A percentile compares a stretch with the other conserved stretches of the same genome.
Conservation (phyloP, 2,888 invertebrate genomes). For the Panopea generosa region DNA sequence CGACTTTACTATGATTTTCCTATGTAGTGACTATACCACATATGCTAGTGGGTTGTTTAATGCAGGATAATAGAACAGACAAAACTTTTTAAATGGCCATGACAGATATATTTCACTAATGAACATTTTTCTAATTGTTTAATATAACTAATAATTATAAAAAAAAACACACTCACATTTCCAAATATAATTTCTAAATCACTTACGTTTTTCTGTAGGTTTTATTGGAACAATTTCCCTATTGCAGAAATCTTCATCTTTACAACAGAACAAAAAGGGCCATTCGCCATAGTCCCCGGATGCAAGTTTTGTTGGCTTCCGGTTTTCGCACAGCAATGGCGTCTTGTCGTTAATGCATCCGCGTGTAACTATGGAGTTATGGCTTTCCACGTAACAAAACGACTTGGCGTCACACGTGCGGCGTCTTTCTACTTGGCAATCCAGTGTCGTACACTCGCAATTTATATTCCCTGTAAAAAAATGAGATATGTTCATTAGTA, state of each 20-base stretch:
- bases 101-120: too few species aligned
- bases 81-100: too few species aligned
- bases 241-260: constrained; percentile 82
- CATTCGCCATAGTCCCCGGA: constrained; percentile 74
- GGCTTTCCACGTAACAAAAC: constrained; percentile 85
- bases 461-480: constrained; percentile 44
- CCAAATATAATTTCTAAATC: too few species aligned
- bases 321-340: constrained; percentile 85
- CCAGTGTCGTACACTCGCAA: constrained; percentile 85
- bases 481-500: too few species aligned
- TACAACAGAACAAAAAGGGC: constrained; percentile 85
- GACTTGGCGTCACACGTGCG: constrained; percentile 82
- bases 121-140: too few species aligned
- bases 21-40: too few species aligned
- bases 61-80: too few species aligned
- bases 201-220: constrained; percentile 68
- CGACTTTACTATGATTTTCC: too few species aligned
- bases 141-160: too few species aligned
- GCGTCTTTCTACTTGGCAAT: constrained; percentile 77
- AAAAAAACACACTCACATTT: too few species aligned
- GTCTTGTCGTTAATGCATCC: constrained; percentile 85
- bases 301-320: constrained; percentile 78
- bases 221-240: constrained; percentile 75
- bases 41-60: too few species aligned
- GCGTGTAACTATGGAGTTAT: constrained; percentile 78